These are phyloP conservation scores for Saccopteryx leptura DNA, from an alignment of 2,113 vertebrate species.

Conservation along the genomic window DNA sequence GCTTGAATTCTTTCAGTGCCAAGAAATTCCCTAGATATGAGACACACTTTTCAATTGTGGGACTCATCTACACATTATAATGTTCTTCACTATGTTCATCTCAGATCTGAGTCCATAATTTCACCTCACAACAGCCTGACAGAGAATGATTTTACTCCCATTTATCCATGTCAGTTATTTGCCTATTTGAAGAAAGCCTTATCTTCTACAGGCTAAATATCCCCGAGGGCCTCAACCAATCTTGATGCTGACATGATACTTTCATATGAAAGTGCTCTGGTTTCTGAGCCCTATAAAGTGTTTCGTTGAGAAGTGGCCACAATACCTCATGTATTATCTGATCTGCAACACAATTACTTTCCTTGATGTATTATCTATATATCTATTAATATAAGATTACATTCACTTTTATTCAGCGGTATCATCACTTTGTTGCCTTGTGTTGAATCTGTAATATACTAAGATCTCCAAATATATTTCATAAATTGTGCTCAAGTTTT, in stretches of 20 bases:
- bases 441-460: neutral
- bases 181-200: neutral
- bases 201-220: neutral
- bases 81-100: neutral
- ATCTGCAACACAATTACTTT: neutral
- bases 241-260: neutral
- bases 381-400: too few relatives aligned
- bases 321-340: neutral
- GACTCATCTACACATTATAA: neutral
- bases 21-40: neutral
- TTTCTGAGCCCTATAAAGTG: neutral
- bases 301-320: neutral
- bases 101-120: neutral
- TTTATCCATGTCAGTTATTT: constrained; percentile 1
- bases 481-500: constrained; percentile 13
- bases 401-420: neutral
- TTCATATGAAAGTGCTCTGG: neutral
- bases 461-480: constrained; percentile 10
- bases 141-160: neutral
- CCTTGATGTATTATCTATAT: neutral
- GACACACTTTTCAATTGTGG: neutral
- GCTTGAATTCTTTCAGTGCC: neutral
- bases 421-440: neutral
- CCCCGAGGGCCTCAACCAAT: neutral
- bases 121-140: neutral